Base-by-base conservation (phyloP, 2,797 vertebrate species). In the Poeciliopsis turneri region DNA sequence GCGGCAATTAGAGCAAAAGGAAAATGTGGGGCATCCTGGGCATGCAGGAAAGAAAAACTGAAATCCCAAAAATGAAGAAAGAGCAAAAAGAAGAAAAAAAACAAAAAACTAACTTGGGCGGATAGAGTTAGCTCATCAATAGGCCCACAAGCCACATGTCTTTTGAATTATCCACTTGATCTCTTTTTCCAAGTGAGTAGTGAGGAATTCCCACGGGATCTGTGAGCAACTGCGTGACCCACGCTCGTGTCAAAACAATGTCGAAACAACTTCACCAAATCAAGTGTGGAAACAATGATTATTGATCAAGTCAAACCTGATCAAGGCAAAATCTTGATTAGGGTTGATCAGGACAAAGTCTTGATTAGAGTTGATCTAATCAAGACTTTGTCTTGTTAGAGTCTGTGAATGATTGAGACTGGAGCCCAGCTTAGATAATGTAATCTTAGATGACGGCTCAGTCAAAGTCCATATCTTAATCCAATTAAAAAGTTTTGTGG, bases 141-240 rank as follows among this genome's bases (percentile, higher is more conserved):
- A 73, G 77, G 82, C 82, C 73, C 46, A 74, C 45, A 76, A 84
- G 9, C 33, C 61, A 66, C 33, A 66, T 66, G 61, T 39, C 36
- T 68, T 39, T 23, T 41, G 10, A 25, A 25, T 25, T 68, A 39
- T 68, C 36, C 23, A 39, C 64, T 66, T 66, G 61, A 16, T 64
- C 15, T 2, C 18, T 23, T 7, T 20, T 23, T 5, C 81, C n/a
- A 51, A 85, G 89, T 78, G 72, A 80, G 43, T 41, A 81, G 72
- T 47, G 85, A 83, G 91, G 84, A 93, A 93, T 92, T 94, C 91
- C 92, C 91, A 86, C 18, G 88, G 92, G 92, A 85, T 88, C 84
- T 82, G 72, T 81, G 82, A 91, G 86, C 84, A 82, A 87, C 87
- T 90, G 88, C 88, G 89, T 85, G 83, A 82, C 86, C 88, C 70